Evolutionary conservation across 2,888 invertebrate species (phyloP).

Genomic region (Lasioglossum villosulum): DNA sequence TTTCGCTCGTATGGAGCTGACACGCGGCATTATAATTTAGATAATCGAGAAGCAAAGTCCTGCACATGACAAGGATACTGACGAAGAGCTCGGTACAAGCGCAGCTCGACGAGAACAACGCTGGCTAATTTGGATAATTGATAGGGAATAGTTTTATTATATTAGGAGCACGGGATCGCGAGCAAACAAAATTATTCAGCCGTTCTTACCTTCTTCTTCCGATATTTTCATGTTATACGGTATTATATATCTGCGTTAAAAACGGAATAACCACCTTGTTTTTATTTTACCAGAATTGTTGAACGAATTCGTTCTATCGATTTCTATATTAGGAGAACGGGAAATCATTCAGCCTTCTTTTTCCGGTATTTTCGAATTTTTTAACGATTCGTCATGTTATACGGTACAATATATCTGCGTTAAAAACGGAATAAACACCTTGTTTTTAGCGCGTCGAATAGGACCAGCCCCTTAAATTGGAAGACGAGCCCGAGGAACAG

Average conservation of each 20-base stretch:
- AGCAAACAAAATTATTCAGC: no score
- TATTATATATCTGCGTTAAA: no score
- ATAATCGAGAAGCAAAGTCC: constrained; percentile 4
- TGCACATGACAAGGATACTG: constrained; percentile 14
- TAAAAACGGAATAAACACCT: background rate
- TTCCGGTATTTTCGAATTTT: no score
- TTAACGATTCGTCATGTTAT: no score
- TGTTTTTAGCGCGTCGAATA: background rate
- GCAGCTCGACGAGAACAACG: background rate
- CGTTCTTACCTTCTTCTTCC: no score
- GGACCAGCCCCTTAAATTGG: background rate
- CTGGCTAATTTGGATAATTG: constrained; percentile 1
- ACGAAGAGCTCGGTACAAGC: background rate
- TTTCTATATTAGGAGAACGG: background rate
- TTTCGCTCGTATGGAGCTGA: background rate
- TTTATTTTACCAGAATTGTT: no score
- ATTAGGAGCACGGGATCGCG: background rate
- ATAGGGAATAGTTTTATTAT: background rate
- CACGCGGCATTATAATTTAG: constrained; percentile 8
- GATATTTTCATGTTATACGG: no score
- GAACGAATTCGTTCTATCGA: no score
- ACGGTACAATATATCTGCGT: no score
- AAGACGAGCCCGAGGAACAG: background rate
- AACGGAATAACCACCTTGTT: no score
- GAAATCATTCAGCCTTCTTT: no score